A percentile compares a stretch with the other conserved stretches of the same genome.
These are phyloP conservation scores for Pseudobourletiella spinata DNA, from an alignment of 1,140 invertebrate genomes.

Conservation along the genomic window DNA sequence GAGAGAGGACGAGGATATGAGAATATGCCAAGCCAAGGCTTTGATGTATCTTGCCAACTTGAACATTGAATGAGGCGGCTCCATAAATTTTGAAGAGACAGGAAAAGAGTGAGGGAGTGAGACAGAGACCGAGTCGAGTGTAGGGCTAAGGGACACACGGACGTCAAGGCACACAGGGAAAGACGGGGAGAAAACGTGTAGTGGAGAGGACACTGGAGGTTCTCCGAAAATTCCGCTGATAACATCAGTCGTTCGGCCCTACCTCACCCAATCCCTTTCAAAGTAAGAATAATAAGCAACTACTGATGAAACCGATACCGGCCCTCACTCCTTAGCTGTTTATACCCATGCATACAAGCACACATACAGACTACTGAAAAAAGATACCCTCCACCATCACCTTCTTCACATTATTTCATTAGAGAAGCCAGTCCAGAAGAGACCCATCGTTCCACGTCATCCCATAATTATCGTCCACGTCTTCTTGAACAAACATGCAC, in stretches of 20 bases:
- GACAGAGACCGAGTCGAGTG: neutral
- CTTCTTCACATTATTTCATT: too few relatives aligned
- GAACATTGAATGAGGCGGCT: constrained; percentile 1
- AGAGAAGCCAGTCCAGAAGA: neutral
- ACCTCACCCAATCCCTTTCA: constrained; percentile 9
- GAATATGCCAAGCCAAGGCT: neutral
- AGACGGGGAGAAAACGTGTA: neutral
- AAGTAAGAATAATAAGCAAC: constrained; percentile 1
- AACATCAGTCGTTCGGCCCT: constrained; percentile 13
- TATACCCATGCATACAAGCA: neutral
- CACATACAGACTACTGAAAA: neutral
- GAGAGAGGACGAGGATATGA: neutral
- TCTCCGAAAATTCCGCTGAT: constrained; percentile 24
- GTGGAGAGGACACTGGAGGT: constrained; percentile 20
- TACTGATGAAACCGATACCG: constrained; percentile 6
- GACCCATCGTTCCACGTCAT: constrained; percentile 7
- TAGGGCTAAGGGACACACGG: constrained; percentile 6
- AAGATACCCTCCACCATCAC: too few relatives aligned
- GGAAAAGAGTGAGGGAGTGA: constrained; percentile 23
- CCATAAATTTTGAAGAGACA: constrained; percentile 17
- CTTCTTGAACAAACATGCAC: too few relatives aligned
- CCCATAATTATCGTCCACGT: constrained; percentile 2
- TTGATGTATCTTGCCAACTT: neutral
- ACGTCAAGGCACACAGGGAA: constrained; percentile 2
- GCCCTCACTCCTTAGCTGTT: neutral